phyloP scores from a whole-genome alignment of 2,113 vertebrate species.

The Aphyosemion australe region DNA sequence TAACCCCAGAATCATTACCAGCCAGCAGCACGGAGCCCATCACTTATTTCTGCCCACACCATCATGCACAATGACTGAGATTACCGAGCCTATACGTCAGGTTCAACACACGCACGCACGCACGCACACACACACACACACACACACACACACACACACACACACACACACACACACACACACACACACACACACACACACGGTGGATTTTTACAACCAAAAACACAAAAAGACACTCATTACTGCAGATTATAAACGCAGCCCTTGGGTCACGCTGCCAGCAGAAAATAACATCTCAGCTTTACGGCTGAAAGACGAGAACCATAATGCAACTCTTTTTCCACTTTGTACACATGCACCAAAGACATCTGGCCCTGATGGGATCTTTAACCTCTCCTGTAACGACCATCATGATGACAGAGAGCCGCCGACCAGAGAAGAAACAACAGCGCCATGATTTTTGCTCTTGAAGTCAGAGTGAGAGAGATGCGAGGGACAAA shows the following conservation, averaged over 20 bases:
- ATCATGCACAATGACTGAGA: slow-evolving; percentile 8
- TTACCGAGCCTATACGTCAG: slow-evolving; percentile 25
- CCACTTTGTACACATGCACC: not conserved
- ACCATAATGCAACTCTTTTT: not conserved
- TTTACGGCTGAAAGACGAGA: not conserved
- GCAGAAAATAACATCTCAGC: not conserved
- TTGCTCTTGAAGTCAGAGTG: slow-evolving; percentile 20
- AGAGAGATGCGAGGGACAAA: slow-evolving; percentile 16
- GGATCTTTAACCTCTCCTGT: slow-evolving; percentile 54
- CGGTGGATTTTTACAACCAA: slow-evolving; percentile 3
- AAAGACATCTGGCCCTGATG: slow-evolving; percentile 29
- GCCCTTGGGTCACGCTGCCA: not conserved
- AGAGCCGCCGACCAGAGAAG: slow-evolving; percentile 16
- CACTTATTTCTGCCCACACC: slow-evolving; percentile 45
- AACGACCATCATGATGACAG: slow-evolving; percentile 38
- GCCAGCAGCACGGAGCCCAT: slow-evolving; percentile 20
- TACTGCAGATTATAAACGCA: slow-evolving; percentile 1
- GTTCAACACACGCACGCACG: slow-evolving; percentile 22
- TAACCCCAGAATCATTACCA: slow-evolving; percentile 35
- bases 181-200: slow-evolving; percentile 11
- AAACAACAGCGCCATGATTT: slow-evolving; percentile 13
- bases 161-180: slow-evolving; percentile 9
- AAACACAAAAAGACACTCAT: slow-evolving; percentile 1
- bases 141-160: slow-evolving; percentile 9
- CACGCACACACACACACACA: slow-evolving; percentile 5